Evolutionary conservation across 2,888 invertebrate genomes (phyloP).

Genomic region (Lithophane leautieri): DNA sequence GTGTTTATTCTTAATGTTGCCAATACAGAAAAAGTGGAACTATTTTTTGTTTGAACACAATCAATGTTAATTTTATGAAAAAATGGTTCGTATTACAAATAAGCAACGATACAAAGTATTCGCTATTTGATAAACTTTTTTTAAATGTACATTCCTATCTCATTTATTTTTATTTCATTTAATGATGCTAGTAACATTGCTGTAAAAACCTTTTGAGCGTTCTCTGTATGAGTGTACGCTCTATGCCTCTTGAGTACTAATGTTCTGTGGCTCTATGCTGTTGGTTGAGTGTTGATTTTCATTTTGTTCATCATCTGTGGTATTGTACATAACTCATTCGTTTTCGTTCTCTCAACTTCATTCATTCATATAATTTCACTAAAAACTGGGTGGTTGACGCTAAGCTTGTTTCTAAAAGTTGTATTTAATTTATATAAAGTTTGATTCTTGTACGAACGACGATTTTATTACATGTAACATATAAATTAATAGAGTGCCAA

Average conservation of each 20-base stretch:
- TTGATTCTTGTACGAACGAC: slow-evolving; percentile 2
- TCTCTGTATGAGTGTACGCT: no score
- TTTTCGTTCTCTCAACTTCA: slow-evolving; percentile 17
- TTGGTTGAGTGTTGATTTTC: background rate
- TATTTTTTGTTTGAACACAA: background rate
- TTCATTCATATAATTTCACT: slow-evolving; percentile 19
- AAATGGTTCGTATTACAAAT: background rate
- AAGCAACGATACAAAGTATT: background rate
- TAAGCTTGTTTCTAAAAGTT: slow-evolving; percentile 11
- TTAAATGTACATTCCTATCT: no score
- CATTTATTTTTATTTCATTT: background rate
- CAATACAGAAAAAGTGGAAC: background rate
- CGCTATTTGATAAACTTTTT: background rate
- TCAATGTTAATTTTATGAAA: background rate
- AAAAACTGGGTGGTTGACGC: slow-evolving; percentile 41
- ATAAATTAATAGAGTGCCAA: background rate
- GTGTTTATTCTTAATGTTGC: background rate
- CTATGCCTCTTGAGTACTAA: no score
- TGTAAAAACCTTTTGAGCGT: background rate
- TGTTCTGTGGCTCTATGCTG: no score
- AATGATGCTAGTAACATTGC: slow-evolving; percentile 15
- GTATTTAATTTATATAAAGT: background rate
- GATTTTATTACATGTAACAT: background rate
- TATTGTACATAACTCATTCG: slow-evolving; percentile 8
- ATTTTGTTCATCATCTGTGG: slow-evolving; percentile 10